Percentiles rank a stretch among this genome's conserved stretches.
phyloP scores from a whole-genome alignment of 2,113 vertebrate genomes.

The Eclectus roratus region DNA sequence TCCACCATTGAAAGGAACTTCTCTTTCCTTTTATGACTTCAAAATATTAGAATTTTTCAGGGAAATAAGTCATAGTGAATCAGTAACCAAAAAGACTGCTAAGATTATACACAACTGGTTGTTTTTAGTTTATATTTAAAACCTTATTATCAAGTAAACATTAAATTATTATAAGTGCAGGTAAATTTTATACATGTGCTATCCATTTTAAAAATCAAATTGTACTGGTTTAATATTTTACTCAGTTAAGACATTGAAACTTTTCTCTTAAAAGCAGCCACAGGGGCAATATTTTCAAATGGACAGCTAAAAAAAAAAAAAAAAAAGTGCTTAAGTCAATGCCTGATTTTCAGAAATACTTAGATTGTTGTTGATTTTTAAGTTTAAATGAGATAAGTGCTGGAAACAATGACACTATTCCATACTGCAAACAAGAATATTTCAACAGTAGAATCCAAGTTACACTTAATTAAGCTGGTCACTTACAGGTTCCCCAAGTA shows the following conservation, averaged over 20 bases:
- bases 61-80: not conserved
- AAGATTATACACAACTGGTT: not conserved
- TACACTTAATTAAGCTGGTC: not conserved
- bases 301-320: not conserved
- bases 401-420: not conserved
- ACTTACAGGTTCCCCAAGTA: not conserved
- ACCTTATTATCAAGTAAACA: not conserved
- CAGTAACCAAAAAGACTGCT: not conserved
- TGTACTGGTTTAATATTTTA: not conserved
- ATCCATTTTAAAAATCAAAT: not conserved
- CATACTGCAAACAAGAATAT: not conserved
- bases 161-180: not conserved
- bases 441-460: not conserved
- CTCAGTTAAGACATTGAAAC: not conserved
- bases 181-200: not conserved
- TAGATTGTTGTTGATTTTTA: not conserved
- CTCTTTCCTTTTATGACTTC: not conserved
- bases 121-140: not conserved
- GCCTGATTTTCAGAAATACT: not conserved
- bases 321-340: not conserved
- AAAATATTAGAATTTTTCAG: not conserved
- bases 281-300: not conserved
- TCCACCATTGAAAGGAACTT: not conserved
- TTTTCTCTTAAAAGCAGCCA: not conserved
- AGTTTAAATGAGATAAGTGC: not conserved